Evolutionary conservation across 1,140 invertebrate species (phyloP).

Genomic region (Drosophila suzukii): DNA sequence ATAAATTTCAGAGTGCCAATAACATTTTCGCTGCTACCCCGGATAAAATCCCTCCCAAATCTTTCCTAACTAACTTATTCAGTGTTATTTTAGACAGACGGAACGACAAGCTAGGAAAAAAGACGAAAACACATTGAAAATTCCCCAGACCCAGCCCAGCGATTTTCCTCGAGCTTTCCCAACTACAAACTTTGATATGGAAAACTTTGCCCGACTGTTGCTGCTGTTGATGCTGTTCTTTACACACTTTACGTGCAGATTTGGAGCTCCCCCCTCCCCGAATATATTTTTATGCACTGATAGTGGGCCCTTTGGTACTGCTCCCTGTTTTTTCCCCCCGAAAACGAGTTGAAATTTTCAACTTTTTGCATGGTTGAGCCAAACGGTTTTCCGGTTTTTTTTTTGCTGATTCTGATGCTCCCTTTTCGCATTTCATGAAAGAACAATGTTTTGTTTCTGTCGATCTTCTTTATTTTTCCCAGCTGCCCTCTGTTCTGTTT

Average conservation of each 20-base stretch:
- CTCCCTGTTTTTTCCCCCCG: neutral
- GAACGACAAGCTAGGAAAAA: neutral
- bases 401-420: neutral
- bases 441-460: slow-evolving; percentile 12
- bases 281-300: slow-evolving; percentile 24
- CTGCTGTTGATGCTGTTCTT: slow-evolving; percentile 22
- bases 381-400: neutral
- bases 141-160: neutral
- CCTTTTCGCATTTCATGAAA: slow-evolving; percentile 14
- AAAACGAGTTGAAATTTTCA: slow-evolving; percentile 13
- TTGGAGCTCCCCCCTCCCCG: slow-evolving; percentile 6
- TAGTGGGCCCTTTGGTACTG: neutral
- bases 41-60: neutral
- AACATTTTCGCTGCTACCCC: neutral
- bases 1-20: neutral
- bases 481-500: neutral
- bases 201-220: slow-evolving; percentile 21
- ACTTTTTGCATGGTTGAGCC: slow-evolving; percentile 29
- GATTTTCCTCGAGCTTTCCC: neutral
- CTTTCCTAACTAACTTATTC: slow-evolving; percentile 33
- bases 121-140: slow-evolving; percentile 8
- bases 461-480: slow-evolving; percentile 3
- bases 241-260: slow-evolving; percentile 37
- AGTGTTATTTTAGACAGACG: slow-evolving; percentile 21
- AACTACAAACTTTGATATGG: slow-evolving; percentile 11